Percentiles rank a stretch among this genome's conserved stretches.
These are phyloP conservation scores for Octonoba sinensis DNA, from an alignment of 2,888 invertebrate species.

Conservation along the genomic window DNA sequence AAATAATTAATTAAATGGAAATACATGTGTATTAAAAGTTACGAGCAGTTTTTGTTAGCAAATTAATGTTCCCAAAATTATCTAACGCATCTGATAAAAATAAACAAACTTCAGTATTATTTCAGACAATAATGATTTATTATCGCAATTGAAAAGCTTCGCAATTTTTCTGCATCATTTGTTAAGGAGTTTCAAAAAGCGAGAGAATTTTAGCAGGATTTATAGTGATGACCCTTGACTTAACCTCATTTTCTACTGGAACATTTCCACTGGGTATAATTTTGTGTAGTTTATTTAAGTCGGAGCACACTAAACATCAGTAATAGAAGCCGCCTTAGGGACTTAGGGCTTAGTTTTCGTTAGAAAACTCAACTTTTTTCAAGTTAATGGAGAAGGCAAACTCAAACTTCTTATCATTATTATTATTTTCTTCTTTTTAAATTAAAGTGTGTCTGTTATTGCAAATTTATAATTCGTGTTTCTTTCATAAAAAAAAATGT, in stretches of 20 bases:
- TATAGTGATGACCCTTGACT: constrained; percentile 50
- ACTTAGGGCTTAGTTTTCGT: constrained; percentile 1
- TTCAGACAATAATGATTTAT: constrained; percentile 34
- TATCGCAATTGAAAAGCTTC: constrained; percentile 1
- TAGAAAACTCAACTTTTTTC: constrained; percentile 12
- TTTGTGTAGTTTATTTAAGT: constrained; percentile 35
- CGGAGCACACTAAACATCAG: constrained; percentile 15
- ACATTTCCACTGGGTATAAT: constrained; percentile 44
- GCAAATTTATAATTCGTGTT: no score
- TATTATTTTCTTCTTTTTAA: no score
- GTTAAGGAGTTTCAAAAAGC: constrained; percentile 38
- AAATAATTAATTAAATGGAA: neutral
- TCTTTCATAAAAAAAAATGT: no score
- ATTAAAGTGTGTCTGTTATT: no score
- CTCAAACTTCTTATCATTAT: no score
- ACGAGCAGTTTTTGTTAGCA: neutral
- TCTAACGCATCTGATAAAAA: constrained; percentile 3
- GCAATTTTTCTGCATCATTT: constrained; percentile 35
- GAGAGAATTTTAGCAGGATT: constrained; percentile 38
- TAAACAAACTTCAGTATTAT: constrained; percentile 10
- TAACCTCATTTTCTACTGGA: constrained; percentile 27
- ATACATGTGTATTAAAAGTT: neutral
- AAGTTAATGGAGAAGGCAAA: no score
- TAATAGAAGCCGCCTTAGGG: constrained; percentile 35
- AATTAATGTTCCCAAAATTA: constrained; percentile 4